Evolutionary conservation across 1,140 invertebrate species (phyloP).

Genomic region (Leptestheria dahalacensis): DNA sequence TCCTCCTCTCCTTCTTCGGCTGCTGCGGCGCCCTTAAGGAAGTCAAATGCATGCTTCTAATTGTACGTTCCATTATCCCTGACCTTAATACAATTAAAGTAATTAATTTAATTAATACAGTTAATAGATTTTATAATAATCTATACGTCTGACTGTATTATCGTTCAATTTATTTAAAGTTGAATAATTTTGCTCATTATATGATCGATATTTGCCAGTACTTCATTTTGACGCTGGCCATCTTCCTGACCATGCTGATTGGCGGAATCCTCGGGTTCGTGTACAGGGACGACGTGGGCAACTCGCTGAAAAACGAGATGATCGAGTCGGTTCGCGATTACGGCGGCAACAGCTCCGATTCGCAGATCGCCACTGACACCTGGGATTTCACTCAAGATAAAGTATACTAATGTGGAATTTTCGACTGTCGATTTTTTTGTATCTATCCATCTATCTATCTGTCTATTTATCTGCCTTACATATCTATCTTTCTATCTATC

Average conservation of each 20-base stretch:
- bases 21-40: conserved; percentile 72
- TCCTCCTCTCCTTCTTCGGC: conserved; percentile 65
- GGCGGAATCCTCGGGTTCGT: conserved; percentile 78
- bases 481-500: too few species aligned
- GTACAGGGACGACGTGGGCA: conserved; percentile 58
- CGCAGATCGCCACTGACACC: conserved; percentile 51
- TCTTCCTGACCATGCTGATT: conserved; percentile 73
- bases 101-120: not conserved
- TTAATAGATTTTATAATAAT: too few species aligned
- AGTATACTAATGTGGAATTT: too few species aligned
- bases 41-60: conserved; percentile 74
- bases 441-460: too few species aligned
- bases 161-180: conserved; percentile 16
- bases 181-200: not conserved
- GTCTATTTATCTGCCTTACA: too few species aligned
- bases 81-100: not conserved
- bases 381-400: conserved; percentile 65
- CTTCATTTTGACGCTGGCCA: conserved; percentile 65
- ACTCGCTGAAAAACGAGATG: conserved; percentile 20
- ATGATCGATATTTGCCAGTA: conserved; percentile 41
- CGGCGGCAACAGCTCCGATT: conserved; percentile 50
- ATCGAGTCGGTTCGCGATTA: conserved; percentile 38
- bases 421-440: too few species aligned
- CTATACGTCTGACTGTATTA: too few species aligned
- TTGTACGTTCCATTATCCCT: conserved; percentile 40